Conservation (phyloP, 2,797 vertebrate species). For the Novumbra hubbsi region DNA sequence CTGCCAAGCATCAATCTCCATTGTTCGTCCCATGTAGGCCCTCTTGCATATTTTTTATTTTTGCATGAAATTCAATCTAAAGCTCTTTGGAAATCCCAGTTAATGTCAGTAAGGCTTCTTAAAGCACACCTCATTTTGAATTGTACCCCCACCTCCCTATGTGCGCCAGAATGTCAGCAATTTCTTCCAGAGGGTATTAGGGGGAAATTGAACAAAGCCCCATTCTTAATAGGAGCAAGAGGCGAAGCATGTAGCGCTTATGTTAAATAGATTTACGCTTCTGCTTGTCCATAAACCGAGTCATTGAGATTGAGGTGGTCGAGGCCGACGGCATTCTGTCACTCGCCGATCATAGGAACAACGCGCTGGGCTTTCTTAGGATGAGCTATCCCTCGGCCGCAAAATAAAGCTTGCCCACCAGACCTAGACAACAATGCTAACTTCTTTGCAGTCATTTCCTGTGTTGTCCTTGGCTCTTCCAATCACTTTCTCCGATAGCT, state of each 20-base stretch:
- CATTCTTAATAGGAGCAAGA: slow-evolving; percentile 35
- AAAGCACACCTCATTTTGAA: background rate
- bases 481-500: slow-evolving; percentile 53
- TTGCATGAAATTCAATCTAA: slow-evolving; percentile 27
- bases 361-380: slow-evolving; percentile 35
- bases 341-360: slow-evolving; percentile 34
- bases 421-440: slow-evolving; percentile 47
- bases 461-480: slow-evolving; percentile 59
- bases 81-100: slow-evolving; percentile 17
- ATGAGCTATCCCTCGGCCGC: slow-evolving; percentile 36
- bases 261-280: slow-evolving; percentile 48
- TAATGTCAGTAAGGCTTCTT: slow-evolving; percentile 6
- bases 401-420: slow-evolving; percentile 36
- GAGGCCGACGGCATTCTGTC: slow-evolving; percentile 37
- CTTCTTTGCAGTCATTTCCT: slow-evolving; percentile 49
- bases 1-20: slow-evolving; percentile 31
- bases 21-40: slow-evolving; percentile 18
- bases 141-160: no score
- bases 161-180: slow-evolving; percentile 25
- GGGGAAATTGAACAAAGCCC: slow-evolving; percentile 34
- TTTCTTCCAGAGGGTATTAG: slow-evolving; percentile 22
- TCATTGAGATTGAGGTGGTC: slow-evolving; percentile 34
- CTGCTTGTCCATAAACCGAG: slow-evolving; percentile 34
- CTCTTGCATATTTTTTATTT: slow-evolving; percentile 25
- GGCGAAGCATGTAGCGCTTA: slow-evolving; percentile 26